Evolutionary conservation across 2,113 vertebrate species (phyloP), one percentile per base, ranked within the genome.

Genomic region (Seriola dumerili): DNA sequence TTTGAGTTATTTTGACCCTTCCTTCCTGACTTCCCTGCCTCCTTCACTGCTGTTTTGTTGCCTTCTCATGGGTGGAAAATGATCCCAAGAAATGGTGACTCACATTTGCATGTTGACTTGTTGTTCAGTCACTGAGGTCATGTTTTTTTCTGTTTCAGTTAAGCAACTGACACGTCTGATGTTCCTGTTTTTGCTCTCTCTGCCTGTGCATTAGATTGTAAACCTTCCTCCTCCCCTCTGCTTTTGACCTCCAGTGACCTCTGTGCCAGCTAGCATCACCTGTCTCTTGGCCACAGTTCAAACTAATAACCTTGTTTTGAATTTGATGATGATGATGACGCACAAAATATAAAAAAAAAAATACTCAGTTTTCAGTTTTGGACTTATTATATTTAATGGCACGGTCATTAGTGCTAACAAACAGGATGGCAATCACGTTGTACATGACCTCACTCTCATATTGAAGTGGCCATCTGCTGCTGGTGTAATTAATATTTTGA

Each of bases 261-360:
- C 74, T 80, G 73, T 84, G 72, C 80, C 86, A 68, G 85, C 87
- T 92, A 86, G 85, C 84, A 83, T 94, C 50, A 72, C 88, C 67
- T 71, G 78, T 90, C 80, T 90, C 84, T 93, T 85, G 85, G 90
- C 83, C 89, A 90, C 92, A 90, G 84, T 66, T 86, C 69, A 70
- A 83, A 89, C 83, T 84, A 80, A 81, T 93, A 93, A 92, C 91
- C 83, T 87, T 89, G 85, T 94, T 94, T 86, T 95, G 91, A 95
- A 95, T 94, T 93, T 95, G 83, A 89, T 84, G 75, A 81, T 84
- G 83, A 86, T 76, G 77, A 80, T 36, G 66, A 82, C 85, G 65
- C 61, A 84, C 73, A 81, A 88, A 84, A 86, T 79, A 59, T 71
- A 50, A 1, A 38, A 66, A 71, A 81, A 74, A 71, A 81, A 74